Base-by-base conservation (phyloP, 2,797 vertebrate genomes). In the Muscicapa striata region DNA sequence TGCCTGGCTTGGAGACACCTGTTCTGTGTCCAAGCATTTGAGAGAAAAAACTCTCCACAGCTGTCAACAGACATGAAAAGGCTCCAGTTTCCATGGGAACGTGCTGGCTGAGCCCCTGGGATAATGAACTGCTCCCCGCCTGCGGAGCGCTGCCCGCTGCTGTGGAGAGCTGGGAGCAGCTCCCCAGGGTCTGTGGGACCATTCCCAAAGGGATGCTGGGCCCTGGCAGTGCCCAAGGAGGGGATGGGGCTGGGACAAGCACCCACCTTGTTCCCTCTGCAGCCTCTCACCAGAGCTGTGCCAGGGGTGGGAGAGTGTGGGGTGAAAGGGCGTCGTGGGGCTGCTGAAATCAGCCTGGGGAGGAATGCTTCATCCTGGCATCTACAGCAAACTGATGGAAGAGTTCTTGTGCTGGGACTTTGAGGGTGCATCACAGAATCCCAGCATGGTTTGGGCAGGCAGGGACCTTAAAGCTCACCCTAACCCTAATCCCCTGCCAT, bases 81-180 rank as follows among this genome's bases (percentile, higher is more conserved):
- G 80, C 95, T 95, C 84, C 58, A 27, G 95, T 97, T 97, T 93
- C 97, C 96, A 97, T 97, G 94, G 96, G 90, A 97, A 97, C 94
- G 1, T 70, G 93, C 54, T 96, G 0, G 11, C 69, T 13, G 79
- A 94, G 92, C 94, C 91, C 79, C 11, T 79, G 62, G 70, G 49
- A 77, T 87, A 95, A 95, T 46, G 84, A 96, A 85, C 87, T 63
- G 84, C 85, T 95, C 95, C 82, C 80, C 1, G 10, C 13, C 91
- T 55, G 68, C 24, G 26, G 78, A 57, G 15, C 19, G 0, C 81
- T 22, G 93, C 69, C 72, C 58, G 2, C 43, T 57, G 69, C 76
- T 69, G 87, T 3, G 49, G 16, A 38, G 64, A 67, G 85, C 69
- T 5, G 72, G 63, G 52, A 48, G 72, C 23, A 32, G 8, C 22